Conservation (phyloP, 53 echinoderm and acorn worm species). For the Stichopus horrens region DNA sequence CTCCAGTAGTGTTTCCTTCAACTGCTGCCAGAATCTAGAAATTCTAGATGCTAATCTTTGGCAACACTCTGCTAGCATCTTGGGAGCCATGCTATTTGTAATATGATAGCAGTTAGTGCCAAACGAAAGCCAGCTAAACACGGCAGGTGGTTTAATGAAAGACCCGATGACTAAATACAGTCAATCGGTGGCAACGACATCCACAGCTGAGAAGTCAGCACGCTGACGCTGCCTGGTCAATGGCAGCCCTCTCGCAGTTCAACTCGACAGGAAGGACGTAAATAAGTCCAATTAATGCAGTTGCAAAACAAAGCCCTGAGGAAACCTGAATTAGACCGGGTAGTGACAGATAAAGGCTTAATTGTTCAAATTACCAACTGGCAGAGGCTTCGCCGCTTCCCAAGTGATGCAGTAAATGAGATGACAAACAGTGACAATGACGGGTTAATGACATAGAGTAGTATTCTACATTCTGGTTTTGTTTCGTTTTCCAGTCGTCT, state of each 20-base stretch:
- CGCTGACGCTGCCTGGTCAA: not conserved
- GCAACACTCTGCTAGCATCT: not conserved
- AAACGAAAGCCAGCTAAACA: not conserved
- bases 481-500: too few relatives aligned
- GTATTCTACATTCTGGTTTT: too few relatives aligned
- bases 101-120: not conserved
- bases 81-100: not conserved
- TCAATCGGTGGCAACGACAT: too few relatives aligned
- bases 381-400: not conserved
- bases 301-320: constrained; percentile 7
- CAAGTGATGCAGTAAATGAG: too few relatives aligned
- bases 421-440: too few relatives aligned
- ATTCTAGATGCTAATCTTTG: not conserved
- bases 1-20: constrained; percentile 1
- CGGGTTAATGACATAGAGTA: too few relatives aligned
- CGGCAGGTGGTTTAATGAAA: not conserved
- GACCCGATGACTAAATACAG: not conserved
- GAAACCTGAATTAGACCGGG: not conserved
- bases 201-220: too few relatives aligned
- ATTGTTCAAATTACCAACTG: constrained; percentile 8
- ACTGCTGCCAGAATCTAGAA: not conserved
- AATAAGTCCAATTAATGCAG: constrained; percentile 1
- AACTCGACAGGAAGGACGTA: constrained; percentile 15
- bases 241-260: not conserved
- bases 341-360: constrained; percentile 12